Conservation (phyloP, 2,113 vertebrate species). For the Colinus virginianus region DNA sequence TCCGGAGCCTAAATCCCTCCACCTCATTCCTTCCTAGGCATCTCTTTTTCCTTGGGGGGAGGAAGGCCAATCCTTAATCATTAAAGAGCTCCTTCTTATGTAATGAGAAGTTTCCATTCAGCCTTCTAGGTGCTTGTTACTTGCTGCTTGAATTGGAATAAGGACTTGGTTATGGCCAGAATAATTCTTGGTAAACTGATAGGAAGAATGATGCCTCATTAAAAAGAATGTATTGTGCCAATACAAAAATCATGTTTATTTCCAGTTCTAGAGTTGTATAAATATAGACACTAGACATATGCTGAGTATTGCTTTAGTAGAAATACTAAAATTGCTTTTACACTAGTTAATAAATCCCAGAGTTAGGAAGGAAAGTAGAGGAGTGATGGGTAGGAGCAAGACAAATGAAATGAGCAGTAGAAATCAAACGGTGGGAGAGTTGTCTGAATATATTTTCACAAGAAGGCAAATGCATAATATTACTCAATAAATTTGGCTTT, state of each 20-base stretch:
- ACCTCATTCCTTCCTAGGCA: background rate
- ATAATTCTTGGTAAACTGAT: conserved; percentile 33
- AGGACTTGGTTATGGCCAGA: background rate
- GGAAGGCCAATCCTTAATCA: background rate
- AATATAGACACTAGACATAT: conserved; percentile 57
- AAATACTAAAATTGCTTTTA: background rate
- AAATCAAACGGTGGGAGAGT: background rate
- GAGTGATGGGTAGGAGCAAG: background rate
- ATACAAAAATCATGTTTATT: conserved; percentile 56
- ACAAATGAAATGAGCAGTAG: background rate
- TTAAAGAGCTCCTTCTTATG: background rate
- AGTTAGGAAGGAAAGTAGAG: background rate
- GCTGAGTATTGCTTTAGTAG: conserved; percentile 21
- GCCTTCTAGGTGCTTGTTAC: background rate
- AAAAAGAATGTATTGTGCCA: conserved; percentile 25
- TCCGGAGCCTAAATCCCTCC: background rate
- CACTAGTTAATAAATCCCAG: background rate
- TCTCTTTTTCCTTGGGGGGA: background rate
- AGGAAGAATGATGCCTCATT: conserved; percentile 46
- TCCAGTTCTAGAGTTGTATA: conserved; percentile 45
- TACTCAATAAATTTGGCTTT: background rate
- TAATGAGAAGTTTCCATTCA: background rate
- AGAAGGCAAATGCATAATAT: background rate
- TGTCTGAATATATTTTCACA: background rate
- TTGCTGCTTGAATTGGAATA: background rate